Evolutionary conservation across 2,113 vertebrate species (phyloP).

Genomic region (Rhodinocichla rosea): DNA sequence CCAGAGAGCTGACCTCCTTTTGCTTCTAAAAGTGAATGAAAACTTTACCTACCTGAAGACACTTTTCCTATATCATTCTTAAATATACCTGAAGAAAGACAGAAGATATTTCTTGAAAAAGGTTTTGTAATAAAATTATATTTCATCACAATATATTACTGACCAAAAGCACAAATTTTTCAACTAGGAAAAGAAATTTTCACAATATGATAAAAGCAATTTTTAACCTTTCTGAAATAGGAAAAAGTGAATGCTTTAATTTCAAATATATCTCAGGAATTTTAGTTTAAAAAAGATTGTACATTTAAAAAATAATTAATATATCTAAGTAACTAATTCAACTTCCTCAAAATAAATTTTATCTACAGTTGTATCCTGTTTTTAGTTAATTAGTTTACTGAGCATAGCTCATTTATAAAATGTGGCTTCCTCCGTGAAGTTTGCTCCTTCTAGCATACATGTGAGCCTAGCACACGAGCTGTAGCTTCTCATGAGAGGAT

Average conservation of each 20-base stretch:
- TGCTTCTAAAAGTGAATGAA: not conserved
- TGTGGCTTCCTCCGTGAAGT: accelerated
- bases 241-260: not conserved
- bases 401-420: not conserved
- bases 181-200: not conserved
- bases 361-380: not conserved
- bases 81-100: not conserved
- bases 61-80: not conserved
- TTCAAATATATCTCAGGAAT: not conserved
- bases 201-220: not conserved
- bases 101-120: not conserved
- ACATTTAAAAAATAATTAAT: not conserved
- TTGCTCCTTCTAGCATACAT: accelerated
- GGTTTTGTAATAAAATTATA: not conserved
- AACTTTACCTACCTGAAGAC: not conserved
- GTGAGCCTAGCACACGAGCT: not conserved
- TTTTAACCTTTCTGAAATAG: not conserved
- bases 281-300: not conserved
- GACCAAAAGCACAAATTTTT: not conserved
- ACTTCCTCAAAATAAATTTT: not conserved
- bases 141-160: not conserved
- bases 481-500: not conserved
- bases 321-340: not conserved
- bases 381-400: not conserved
- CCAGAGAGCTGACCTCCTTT: not conserved